phyloP scores from a whole-genome alignment of 2,113 vertebrate species.

The Amphiprion percula region DNA sequence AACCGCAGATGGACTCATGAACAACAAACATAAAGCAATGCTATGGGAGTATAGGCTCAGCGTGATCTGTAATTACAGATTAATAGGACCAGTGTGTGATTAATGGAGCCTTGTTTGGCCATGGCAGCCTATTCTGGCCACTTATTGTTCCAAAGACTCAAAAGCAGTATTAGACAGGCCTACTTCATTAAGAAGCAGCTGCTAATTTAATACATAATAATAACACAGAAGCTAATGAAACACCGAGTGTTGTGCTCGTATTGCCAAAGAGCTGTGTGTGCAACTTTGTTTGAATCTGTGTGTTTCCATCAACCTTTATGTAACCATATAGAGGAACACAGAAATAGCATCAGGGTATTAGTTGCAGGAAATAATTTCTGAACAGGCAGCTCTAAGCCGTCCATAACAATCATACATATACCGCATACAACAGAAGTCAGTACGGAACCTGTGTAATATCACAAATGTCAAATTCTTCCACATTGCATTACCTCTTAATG shows the following conservation, averaged over 20 bases:
- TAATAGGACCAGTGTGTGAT: slow-evolving; percentile 55
- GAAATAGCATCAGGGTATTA: slow-evolving; percentile 22
- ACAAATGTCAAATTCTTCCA: too few relatives aligned
- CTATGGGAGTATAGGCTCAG: slow-evolving; percentile 38
- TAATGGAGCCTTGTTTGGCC: slow-evolving; percentile 51
- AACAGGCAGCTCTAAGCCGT: not conserved
- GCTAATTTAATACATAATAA: slow-evolving; percentile 56
- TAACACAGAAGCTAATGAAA: slow-evolving; percentile 51
- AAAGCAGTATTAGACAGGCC: slow-evolving; percentile 13
- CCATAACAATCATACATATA: not conserved
- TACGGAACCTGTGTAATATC: too few relatives aligned
- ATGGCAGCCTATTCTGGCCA: slow-evolving; percentile 60
- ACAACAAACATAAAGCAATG: slow-evolving; percentile 28
- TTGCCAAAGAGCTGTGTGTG: slow-evolving; percentile 17
- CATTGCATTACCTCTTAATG: too few relatives aligned
- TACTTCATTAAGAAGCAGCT: slow-evolving; percentile 40
- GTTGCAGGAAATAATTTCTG: slow-evolving; percentile 13
- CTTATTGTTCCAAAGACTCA: slow-evolving; percentile 40
- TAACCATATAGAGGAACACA: slow-evolving; percentile 10
- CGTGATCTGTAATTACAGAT: slow-evolving; percentile 56
- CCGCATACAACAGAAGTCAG: too few relatives aligned
- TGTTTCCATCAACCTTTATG: slow-evolving; percentile 48
- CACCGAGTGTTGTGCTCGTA: slow-evolving; percentile 35
- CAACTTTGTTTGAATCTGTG: slow-evolving; percentile 35
- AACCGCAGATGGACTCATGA: slow-evolving; percentile 34